Evolutionary conservation across 2,888 invertebrate species (phyloP).

Genomic region (Nipponacmea schrenckii): DNA sequence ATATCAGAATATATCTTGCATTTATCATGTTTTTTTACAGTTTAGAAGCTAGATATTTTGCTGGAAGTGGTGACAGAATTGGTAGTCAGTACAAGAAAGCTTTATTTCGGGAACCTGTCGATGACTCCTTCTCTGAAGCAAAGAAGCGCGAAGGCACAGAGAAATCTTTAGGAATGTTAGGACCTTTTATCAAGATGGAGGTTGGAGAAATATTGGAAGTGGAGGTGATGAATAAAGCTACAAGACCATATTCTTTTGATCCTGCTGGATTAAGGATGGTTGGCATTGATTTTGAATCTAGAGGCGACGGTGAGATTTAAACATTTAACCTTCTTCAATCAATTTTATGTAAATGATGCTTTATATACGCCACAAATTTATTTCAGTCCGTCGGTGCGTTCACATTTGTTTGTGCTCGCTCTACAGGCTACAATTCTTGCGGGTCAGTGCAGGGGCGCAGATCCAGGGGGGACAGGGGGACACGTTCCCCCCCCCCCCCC

Average conservation of each 20-base stretch:
- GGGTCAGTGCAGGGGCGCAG: too few species aligned
- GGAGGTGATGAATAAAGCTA: constrained; percentile 37
- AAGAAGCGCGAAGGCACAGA: constrained; percentile 10
- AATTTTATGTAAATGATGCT: too few species aligned
- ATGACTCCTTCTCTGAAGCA: constrained; percentile 18
- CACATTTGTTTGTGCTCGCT: too few species aligned
- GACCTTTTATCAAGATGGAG: constrained; percentile 33
- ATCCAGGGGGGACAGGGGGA: too few species aligned
- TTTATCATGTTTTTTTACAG: constrained; percentile 13
- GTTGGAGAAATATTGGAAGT: constrained; percentile 39
- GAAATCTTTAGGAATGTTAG: constrained; percentile 35
- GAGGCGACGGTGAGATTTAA: constrained; percentile 9
- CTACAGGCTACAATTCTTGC: too few species aligned
- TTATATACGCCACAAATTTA: too few species aligned
- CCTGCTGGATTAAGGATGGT: constrained; percentile 36
- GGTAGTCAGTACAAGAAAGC: constrained; percentile 40
- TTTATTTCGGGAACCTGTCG: constrained; percentile 26
- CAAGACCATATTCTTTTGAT: constrained; percentile 41
- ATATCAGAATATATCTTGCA: too few species aligned
- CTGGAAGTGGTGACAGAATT: constrained; percentile 25
- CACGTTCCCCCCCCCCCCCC: too few species aligned
- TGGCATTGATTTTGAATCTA: not conserved
- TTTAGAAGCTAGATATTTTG: constrained; percentile 29
- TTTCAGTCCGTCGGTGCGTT: too few species aligned
- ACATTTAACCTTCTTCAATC: too few species aligned